A percentile compares a stretch with the other conserved stretches of the same genome.
Evolutionary conservation across 2,797 vertebrate species (phyloP).

Genomic region (Crypturellus tataupa): DNA sequence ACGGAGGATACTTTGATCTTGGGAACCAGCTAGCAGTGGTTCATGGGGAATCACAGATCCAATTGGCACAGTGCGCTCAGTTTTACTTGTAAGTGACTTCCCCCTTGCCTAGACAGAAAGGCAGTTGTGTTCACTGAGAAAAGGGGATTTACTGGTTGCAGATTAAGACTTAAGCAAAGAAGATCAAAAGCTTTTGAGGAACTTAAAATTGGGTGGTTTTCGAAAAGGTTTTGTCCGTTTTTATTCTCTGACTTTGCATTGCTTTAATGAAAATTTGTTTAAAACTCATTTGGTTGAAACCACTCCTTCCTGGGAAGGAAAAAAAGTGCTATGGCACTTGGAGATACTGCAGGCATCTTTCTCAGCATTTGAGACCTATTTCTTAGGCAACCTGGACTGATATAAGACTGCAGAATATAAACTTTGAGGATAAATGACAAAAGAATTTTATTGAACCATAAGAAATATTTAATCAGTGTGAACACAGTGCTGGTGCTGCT

Average conservation of each 20-base stretch:
- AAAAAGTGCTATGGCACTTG: not conserved
- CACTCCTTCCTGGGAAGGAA: not conserved
- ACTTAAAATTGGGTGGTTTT: not conserved
- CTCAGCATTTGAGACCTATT: not conserved
- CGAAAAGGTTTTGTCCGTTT: not conserved
- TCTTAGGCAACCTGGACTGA: not conserved
- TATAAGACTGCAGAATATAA: not conserved
- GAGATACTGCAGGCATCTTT: not conserved
- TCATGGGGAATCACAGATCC: slow-evolving; percentile 16
- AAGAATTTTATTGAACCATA: not conserved
- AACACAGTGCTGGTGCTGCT: not conserved
- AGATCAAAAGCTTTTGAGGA: not conserved
- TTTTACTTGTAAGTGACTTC: not conserved
- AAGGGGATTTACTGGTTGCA: not conserved
- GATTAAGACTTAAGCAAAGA: not conserved
- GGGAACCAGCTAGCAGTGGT: not conserved
- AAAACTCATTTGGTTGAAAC: not conserved
- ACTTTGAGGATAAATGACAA: not conserved
- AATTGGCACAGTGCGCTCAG: not conserved
- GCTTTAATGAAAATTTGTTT: not conserved
- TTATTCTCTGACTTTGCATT: not conserved
- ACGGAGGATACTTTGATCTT: slow-evolving; percentile 47
- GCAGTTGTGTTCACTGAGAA: not conserved
- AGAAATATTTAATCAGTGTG: not conserved
- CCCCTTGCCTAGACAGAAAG: not conserved